Evolutionary conservation across 2,888 invertebrate genomes (phyloP).

Genomic region (Campaea margaritaria): DNA sequence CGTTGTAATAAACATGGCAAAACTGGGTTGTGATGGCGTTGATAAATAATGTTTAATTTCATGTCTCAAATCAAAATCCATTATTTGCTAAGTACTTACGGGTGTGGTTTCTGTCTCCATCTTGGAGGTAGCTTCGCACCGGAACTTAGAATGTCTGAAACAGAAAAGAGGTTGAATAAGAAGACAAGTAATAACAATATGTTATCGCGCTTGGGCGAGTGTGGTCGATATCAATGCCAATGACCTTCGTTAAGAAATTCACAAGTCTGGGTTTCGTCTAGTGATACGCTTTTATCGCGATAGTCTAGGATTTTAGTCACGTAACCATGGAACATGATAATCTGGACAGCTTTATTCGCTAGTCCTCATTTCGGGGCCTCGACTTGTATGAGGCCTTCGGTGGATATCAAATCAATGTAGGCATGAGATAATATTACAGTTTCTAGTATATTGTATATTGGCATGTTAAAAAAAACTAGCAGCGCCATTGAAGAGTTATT

Average conservation of each 20-base stretch:
- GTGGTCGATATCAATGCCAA: conserved; percentile 50
- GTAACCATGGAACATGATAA: conserved; percentile 18
- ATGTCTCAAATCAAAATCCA: background rate
- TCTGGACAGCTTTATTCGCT: too few species aligned
- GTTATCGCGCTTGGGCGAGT: conserved; percentile 32
- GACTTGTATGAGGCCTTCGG: too few species aligned
- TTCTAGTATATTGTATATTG: too few species aligned
- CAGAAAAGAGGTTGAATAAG: conserved; percentile 43
- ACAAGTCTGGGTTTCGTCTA: conserved; percentile 45
- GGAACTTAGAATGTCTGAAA: conserved; percentile 70
- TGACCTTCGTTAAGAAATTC: conserved; percentile 51
- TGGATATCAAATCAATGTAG: too few species aligned
- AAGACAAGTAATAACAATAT: conserved; percentile 8
- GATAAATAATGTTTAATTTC: conserved; percentile 37
- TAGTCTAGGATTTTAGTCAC: conserved; percentile 32
- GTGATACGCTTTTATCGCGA: conserved; percentile 38
- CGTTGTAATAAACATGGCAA: conserved; percentile 49
- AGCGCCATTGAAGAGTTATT: too few species aligned
- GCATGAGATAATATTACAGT: too few species aligned
- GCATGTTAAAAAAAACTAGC: too few species aligned
- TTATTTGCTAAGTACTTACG: conserved; percentile 67
- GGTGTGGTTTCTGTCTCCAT: conserved; percentile 74
- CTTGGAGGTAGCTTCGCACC: conserved; percentile 52
- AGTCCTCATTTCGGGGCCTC: too few species aligned
- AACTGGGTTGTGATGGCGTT: conserved; percentile 59